Evolutionary conservation across 2,797 vertebrate species (phyloP), one percentile per base, ranked within the genome.

Genomic region (Phataginus tricuspis): DNA sequence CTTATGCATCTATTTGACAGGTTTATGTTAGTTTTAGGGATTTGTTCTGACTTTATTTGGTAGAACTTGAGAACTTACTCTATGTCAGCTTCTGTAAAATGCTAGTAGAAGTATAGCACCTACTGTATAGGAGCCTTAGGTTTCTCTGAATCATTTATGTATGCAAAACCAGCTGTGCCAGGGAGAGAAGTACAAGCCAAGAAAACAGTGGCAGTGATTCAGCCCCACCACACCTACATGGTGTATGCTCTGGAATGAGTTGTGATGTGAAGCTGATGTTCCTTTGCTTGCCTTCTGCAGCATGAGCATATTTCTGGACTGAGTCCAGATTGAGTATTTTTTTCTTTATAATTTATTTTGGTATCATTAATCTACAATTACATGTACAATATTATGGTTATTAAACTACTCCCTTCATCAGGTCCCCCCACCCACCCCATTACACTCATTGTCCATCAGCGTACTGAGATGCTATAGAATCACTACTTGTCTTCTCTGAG

Each of bases 121-220:
- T 93, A 34, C 85, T 85, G 4, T 29, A 2, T 27, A 59, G 85
- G 61, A 23, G 16, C 61, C 63, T 51, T 82, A 55, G 27, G n/a
- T 92, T 95, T 94, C 77, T 86, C 37, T 51, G 85, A 82, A 63
- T 84, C 78, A 85, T 74, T 68, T 90, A 4, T 61, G 3, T 68
- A 16, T 86, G 37, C 31, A 74, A 78, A 85, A 57, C 45, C 71
- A 83, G 0, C 29, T n/a, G 64, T 95, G 55, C 57, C 25, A 34
- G n/a, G 37, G n/a, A 61, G 34, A 74, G 31, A 71, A 72, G 39
- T 64, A 49, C 6, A n/a, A 86, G 27, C 39, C 21, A 64, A 68
- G 68, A 85, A 51, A 39, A 57, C 2, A 11, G n/a, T n/a, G 53
- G 45, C n/a, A 23, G 15, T 18, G 29, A 27, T 66, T 39, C 13